These are phyloP conservation scores for Rambutsinella grinnellia DNA, from an alignment of 2,888 invertebrate species.

Conservation along the genomic window DNA sequence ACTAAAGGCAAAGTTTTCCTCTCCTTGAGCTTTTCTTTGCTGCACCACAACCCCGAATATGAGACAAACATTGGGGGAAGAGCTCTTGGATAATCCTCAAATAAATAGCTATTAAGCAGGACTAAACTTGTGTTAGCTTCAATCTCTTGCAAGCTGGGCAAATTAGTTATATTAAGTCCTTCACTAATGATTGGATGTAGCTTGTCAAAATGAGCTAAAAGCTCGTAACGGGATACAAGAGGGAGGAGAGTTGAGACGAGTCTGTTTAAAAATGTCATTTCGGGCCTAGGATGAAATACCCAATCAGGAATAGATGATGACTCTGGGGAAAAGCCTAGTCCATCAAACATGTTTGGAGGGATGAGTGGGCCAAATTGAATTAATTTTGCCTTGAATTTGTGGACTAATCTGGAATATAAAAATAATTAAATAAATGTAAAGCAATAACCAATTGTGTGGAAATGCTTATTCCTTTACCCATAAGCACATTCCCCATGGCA, in stretches of 20 bases:
- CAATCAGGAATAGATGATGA: conserved; percentile 11
- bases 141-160: conserved; percentile 16
- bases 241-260: not conserved
- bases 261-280: conserved; percentile 14
- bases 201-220: not conserved
- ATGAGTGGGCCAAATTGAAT: conserved; percentile 6
- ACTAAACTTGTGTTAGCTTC: conserved; percentile 36
- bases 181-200: conserved; percentile 1
- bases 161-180: conserved; percentile 11
- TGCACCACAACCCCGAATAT: conserved; percentile 22
- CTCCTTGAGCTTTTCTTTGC: not conserved
- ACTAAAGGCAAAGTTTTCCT: conserved; percentile 4
- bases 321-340: conserved; percentile 23
- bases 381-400: conserved; percentile 24
- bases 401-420: too few relatives aligned
- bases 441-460: too few relatives aligned
- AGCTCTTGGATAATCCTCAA: conserved; percentile 25
- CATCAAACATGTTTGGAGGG: not conserved
- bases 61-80: conserved; percentile 38
- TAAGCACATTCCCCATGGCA: conserved; percentile 13
- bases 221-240: conserved; percentile 3
- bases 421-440: too few relatives aligned
- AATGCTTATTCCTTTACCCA: too few relatives aligned
- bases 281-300: not conserved
- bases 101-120: conserved; percentile 27